Base-by-base conservation (phyloP, 1,140 invertebrate genomes). In the Philaenus spumarius region DNA sequence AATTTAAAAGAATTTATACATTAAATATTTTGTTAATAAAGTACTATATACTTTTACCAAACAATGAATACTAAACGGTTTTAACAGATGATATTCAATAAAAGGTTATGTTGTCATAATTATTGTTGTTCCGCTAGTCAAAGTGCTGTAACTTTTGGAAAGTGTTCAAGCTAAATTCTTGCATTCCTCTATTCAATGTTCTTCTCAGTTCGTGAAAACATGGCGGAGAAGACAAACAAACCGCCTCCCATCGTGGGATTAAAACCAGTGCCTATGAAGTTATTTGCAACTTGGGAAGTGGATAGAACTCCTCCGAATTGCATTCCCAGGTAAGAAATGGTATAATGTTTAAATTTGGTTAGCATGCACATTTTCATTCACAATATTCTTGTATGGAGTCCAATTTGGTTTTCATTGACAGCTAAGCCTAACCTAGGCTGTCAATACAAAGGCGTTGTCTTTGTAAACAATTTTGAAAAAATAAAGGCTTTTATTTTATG, bases 281-380 rank as follows among this genome's bases (percentile, higher is more conserved):
- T 97, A 63, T 97, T 97, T 79, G 93, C 94, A 59, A 94, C 93
- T 64, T 96, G 93, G 93, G 94, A 97, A 82, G 90, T 97, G 58
- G 95, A 97, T 77, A 85, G 95, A 72, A 95, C 93, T 58, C 90
- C 94, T 46, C 86, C 94, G 59, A 96, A 94, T 77, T 97, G 94
- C 75, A 95, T 97, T 75, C 93, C 94, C 72, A 93, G 93, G 93
- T 95, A 82, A 78, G 2, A 42, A 42, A 5, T 42, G 3, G 19
- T 42, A 17, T 42, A 20, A 17, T 17, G n/a, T 12, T 20, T 42
- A 42, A 17, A 42, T 14, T 5, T 42, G 3, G 19, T 12, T 5
- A 42, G 40, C n/a, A 42, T 17, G n/a, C 40, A 42, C 40, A 17
- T 42, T 42, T 42, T 42, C 19, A 42, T 42, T 15, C 40, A 15